Conservation (phyloP, 2,113 vertebrate species). For the Atherinomorus stipes region DNA sequence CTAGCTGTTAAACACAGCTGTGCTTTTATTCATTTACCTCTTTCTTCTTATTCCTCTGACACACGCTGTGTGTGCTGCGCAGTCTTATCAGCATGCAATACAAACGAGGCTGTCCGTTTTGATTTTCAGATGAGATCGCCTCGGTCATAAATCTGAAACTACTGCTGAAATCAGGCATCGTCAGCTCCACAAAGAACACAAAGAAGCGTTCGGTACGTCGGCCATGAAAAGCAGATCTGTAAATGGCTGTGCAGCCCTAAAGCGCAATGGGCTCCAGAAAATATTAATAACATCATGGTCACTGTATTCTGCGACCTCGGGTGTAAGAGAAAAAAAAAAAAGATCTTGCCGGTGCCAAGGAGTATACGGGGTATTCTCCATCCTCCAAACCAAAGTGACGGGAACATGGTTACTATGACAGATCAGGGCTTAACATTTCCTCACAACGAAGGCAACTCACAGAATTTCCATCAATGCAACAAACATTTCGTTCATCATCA, state of each 20-base stretch:
- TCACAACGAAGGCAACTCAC: too few relatives aligned
- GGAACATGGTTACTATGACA: too few relatives aligned
- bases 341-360: too few relatives aligned
- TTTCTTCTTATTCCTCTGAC: not conserved
- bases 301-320: not conserved
- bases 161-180: constrained; percentile 66
- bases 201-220: not conserved
- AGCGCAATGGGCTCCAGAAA: not conserved
- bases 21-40: not conserved
- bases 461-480: too few relatives aligned
- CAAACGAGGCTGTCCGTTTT: constrained; percentile 64
- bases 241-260: not conserved
- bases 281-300: not conserved
- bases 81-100: constrained; percentile 38
- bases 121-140: constrained; percentile 59
- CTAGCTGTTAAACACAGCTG: not conserved
- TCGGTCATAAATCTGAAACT: constrained; percentile 66
- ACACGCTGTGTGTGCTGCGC: constrained; percentile 11
- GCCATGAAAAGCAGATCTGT: constrained; percentile 10
- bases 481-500: too few relatives aligned
- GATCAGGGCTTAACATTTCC: too few relatives aligned
- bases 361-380: too few relatives aligned
- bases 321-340: too few relatives aligned
- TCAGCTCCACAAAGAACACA: constrained; percentile 31
- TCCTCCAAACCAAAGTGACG: too few relatives aligned